A percentile compares a stretch with the other conserved stretches of the same genome.
phyloP scores from a whole-genome alignment of 2,888 invertebrate genomes.

The Dolichopus griseipennis region DNA sequence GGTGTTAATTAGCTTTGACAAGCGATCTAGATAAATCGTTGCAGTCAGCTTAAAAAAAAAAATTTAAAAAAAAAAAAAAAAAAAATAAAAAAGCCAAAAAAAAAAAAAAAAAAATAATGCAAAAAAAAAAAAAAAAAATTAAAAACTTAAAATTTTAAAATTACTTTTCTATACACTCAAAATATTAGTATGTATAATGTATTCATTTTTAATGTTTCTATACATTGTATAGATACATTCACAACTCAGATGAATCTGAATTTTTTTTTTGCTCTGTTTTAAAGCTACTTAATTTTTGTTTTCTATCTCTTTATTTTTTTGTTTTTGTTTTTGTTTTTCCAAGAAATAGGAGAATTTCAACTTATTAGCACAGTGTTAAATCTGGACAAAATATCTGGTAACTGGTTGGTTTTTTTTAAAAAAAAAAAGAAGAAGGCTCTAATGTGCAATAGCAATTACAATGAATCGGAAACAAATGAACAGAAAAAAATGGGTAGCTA shows the following conservation, averaged over 20 bases:
- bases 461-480: too few relatives aligned
- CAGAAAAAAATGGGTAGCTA: too few relatives aligned
- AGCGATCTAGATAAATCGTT: constrained; percentile 10
- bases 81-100: too few relatives aligned
- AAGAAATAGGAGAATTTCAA: background rate
- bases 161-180: too few relatives aligned
- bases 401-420: too few relatives aligned
- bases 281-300: too few relatives aligned
- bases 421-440: background rate
- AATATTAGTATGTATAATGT: too few relatives aligned
- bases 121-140: too few relatives aligned
- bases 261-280: too few relatives aligned
- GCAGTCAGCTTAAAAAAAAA: constrained; percentile 2
- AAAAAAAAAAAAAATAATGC: background rate
- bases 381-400: background rate
- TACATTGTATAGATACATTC: background rate
- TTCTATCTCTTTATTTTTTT: too few relatives aligned
- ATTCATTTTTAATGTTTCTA: background rate
- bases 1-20: constrained; percentile 10
- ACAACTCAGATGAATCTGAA: too few relatives aligned
- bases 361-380: background rate
- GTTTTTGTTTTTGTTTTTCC: background rate
- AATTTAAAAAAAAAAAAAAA: background rate
- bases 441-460: background rate
- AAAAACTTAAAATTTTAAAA: too few relatives aligned